Percentiles rank a stretch among this genome's conserved stretches.
phyloP scores from a whole-genome alignment of 2,797 vertebrate genomes.

The Macrochelys suwanniensis region DNA sequence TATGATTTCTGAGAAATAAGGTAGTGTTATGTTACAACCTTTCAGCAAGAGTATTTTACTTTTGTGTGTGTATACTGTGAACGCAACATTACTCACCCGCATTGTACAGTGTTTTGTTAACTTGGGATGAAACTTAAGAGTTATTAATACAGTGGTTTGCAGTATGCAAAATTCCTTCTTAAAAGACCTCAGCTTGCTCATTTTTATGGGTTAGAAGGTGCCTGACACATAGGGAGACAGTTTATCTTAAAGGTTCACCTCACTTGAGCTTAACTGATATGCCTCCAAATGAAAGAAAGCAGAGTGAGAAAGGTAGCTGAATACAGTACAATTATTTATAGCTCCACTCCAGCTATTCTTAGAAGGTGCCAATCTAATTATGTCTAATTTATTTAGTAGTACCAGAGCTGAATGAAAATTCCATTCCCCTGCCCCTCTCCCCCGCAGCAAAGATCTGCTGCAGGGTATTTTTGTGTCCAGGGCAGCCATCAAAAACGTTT shows the following conservation, averaged over 20 bases:
- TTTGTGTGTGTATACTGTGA: background rate
- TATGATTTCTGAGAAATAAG: background rate
- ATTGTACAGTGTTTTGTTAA: background rate
- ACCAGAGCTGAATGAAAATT: background rate
- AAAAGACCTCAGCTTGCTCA: background rate
- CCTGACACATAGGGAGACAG: background rate
- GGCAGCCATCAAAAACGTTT: background rate
- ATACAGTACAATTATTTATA: background rate
- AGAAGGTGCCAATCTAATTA: background rate
- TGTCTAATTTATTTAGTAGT: background rate
- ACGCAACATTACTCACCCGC: background rate
- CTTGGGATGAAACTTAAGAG: background rate
- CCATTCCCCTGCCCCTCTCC: too few species aligned
- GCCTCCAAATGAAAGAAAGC: background rate
- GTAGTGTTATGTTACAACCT: background rate
- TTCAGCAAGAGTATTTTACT: background rate
- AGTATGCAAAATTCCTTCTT: background rate
- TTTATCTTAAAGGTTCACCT: background rate
- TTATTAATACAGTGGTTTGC: background rate
- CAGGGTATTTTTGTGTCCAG: constrained; percentile 20
- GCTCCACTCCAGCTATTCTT: background rate
- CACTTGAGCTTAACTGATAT: background rate
- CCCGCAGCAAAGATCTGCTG: background rate
- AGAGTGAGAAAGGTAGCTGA: background rate
- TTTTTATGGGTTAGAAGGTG: background rate